phyloP scores from a whole-genome alignment of 2,113 vertebrate species.

The Notarius quadriscutis region DNA sequence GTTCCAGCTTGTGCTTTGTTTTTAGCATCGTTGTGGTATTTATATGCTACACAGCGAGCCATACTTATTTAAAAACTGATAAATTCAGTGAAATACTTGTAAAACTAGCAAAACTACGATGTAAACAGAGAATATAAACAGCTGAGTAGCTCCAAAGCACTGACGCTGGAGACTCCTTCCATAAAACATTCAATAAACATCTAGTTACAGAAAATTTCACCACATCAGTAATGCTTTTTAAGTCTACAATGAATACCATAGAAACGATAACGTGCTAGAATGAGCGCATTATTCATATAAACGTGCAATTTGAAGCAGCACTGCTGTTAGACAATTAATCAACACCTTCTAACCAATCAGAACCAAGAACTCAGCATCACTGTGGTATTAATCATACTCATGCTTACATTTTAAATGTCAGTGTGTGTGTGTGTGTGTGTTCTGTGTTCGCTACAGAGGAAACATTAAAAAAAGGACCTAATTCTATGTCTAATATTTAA shows the following conservation, averaged over 20 bases:
- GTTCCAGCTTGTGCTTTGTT: no score
- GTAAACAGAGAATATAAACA: no score
- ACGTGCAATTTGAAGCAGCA: not conserved
- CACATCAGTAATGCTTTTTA: not conserved
- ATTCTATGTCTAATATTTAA: not conserved
- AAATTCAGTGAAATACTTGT: no score
- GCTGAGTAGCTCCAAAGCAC: no score
- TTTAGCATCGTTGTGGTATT: no score
- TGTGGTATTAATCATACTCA: not conserved
- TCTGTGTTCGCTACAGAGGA: not conserved
- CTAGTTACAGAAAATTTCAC: no score
- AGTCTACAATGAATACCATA: not conserved
- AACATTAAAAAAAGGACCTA: not conserved
- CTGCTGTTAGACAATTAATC: not conserved
- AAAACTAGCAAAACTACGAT: no score
- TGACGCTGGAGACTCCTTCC: no score
- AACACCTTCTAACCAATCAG: not conserved
- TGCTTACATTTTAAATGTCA: not conserved
- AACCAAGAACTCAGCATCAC: not conserved
- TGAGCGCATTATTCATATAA: not conserved
- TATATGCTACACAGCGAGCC: no score
- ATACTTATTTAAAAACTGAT: no score
- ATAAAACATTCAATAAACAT: no score
- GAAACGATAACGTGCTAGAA: not conserved
- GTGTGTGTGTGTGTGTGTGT: no score